Conservation (phyloP, 2,888 invertebrate species). For the Augochlorella aurata region DNA sequence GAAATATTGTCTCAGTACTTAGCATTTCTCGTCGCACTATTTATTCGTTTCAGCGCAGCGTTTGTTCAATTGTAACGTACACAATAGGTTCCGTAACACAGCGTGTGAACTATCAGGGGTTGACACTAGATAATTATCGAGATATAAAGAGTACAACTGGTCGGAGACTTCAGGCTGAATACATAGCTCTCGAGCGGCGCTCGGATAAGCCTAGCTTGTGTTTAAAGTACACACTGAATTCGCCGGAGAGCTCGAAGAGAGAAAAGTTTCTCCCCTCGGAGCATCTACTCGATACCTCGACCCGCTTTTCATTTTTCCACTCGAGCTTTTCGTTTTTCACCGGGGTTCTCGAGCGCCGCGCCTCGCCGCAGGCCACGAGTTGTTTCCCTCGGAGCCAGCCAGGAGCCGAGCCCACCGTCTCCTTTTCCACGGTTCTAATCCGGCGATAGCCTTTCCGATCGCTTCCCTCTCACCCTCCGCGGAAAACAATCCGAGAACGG, state of each 20-base stretch:
- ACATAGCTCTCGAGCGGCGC: not conserved
- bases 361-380: not conserved
- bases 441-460: not conserved
- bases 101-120: too few relatives aligned
- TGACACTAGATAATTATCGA: not conserved
- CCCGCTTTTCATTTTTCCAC: conserved; percentile 3
- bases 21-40: too few relatives aligned
- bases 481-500: not conserved
- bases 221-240: not conserved
- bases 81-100: too few relatives aligned
- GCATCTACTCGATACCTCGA: conserved; percentile 2
- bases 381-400: not conserved
- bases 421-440: conserved; percentile 3
- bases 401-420: not conserved
- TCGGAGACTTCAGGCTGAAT: not conserved
- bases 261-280: not conserved
- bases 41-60: too few relatives aligned
- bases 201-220: not conserved
- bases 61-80: too few relatives aligned
- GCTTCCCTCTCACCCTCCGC: not conserved
- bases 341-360: not conserved
- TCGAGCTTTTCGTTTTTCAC: not conserved
- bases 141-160: not conserved
- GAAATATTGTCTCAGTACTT: too few relatives aligned
- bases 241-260: not conserved